phyloP scores from a whole-genome alignment of 2,797 vertebrate genomes.

The Fundulus diaphanus region DNA sequence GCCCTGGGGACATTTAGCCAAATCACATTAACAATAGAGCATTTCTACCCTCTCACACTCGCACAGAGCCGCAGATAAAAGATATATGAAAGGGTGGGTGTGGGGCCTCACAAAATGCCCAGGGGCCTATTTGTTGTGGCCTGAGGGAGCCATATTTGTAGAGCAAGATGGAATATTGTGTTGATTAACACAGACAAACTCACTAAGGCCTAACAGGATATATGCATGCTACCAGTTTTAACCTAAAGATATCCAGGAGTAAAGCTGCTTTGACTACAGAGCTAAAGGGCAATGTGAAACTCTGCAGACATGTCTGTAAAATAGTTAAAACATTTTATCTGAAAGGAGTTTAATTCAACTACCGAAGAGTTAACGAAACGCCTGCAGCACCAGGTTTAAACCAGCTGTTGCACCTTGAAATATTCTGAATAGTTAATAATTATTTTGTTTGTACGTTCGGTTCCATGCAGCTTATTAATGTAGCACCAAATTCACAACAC shows the following conservation, averaged over 20 bases:
- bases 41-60: constrained; percentile 72
- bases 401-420: no score
- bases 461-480: no score
- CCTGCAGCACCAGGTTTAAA: no score
- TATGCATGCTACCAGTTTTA: not conserved
- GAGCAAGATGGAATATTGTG: constrained; percentile 21
- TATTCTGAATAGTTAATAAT: no score
- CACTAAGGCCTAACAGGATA: constrained; percentile 16
- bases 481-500: no score
- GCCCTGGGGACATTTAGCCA: constrained; percentile 86
- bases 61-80: constrained; percentile 30
- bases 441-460: no score
- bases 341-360: not conserved
- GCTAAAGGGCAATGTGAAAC: no score
- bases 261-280: no score
- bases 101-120: constrained; percentile 32
- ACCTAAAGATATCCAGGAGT: not conserved
- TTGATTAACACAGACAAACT: constrained; percentile 40
- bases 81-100: constrained; percentile 40
- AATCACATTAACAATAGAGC: constrained; percentile 95
- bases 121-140: constrained; percentile 31
- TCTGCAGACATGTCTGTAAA: not conserved
- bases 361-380: not conserved
- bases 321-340: no score
- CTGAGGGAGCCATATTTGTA: constrained; percentile 36